Base-by-base conservation (phyloP, 2,113 vertebrate species). In the Zosterops hypoxanthus region DNA sequence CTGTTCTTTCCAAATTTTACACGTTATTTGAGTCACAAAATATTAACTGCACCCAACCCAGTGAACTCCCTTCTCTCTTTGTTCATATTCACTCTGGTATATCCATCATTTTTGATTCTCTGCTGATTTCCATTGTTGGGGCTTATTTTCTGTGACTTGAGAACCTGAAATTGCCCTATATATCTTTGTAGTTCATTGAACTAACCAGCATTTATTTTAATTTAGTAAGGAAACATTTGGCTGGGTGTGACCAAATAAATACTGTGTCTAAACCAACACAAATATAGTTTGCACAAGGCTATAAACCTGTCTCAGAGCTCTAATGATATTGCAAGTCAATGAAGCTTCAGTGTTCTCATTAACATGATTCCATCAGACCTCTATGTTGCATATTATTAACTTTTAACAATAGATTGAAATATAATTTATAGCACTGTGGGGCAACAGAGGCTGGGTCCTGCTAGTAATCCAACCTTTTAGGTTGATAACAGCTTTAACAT, bases 291-390 rank as follows among this genome's bases (percentile, higher is more conserved):
- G 72, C 77, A 86, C 86, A 89, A 92, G 80, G 69, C 92, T 91
- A 96, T 92, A 97, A 95, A 94, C 91, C 86, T 95, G 92, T 86
- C 86, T 92, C 72, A 31, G 64, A 88, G 60, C 91, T 91, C 88
- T 94, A 97, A 97, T 92, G 86, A 95, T 82, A 94, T 71, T 95
- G 91, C 88, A 96, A 95, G 92, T 94, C 91, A 94, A 92, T 94
- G 92, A 95, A 95, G 92, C 95, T 94, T 96, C 91, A 84, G 92
- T 52, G n/a, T 89, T 94, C 88, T 95, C 92, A 93, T 96, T 95
- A 95, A 93, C 64, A 50, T 73, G 64, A 94, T 88, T 94, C 92
- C 73, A 95, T 90, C 86, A 96, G 92, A 91, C 88, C 50, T 92
- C 80, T 75, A 29, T 52, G 83, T 94, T 94, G 95, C 71, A 65